These are phyloP conservation scores for Dendroctonus valens DNA, from an alignment of 1,140 invertebrate genomes.

Conservation along the genomic window DNA sequence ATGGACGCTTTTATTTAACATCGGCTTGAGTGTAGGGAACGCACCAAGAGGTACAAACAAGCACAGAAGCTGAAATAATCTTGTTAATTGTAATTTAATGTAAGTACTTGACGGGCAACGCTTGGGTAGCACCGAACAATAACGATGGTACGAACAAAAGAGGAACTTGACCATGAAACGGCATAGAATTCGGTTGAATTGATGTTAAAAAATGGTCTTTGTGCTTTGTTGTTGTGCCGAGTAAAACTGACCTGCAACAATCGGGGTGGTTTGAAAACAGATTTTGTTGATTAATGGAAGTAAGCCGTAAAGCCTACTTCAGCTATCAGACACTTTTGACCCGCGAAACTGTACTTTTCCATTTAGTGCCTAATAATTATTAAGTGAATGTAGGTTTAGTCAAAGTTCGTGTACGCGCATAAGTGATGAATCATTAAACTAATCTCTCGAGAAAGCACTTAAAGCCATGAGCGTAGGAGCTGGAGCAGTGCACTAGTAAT, in stretches of 20 bases:
- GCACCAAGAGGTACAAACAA: too few species aligned
- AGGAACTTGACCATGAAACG: slow-evolving; percentile 28
- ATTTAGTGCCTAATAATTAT: background rate
- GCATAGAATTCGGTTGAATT: slow-evolving; percentile 3
- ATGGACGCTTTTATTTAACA: too few species aligned
- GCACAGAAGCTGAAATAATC: background rate
- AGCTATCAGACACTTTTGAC: too few species aligned
- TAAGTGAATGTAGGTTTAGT: background rate
- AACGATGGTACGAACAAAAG: slow-evolving; percentile 13
- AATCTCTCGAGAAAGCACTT: slow-evolving; percentile 18
- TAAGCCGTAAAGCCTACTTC: too few species aligned
- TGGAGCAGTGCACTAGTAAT: slow-evolving; percentile 14
- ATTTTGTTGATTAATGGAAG: too few species aligned
- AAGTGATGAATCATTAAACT: slow-evolving; percentile 19
- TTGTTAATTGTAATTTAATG: slow-evolving; percentile 12
- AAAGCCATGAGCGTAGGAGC: slow-evolving; percentile 14
- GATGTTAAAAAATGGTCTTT: too few species aligned
- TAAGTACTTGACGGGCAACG: slow-evolving; percentile 14
- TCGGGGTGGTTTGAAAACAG: too few species aligned
- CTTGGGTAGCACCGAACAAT: slow-evolving; percentile 7
- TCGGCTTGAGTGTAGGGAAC: too few species aligned
- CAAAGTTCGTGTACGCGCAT: slow-evolving; percentile 8
- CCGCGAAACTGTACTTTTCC: background rate
- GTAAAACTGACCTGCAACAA: too few species aligned
- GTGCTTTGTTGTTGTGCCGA: too few species aligned